A percentile compares a stretch with the other conserved stretches of the same genome.
These are phyloP conservation scores for Eilema depressum DNA, from an alignment of 2,888 invertebrate species.

Conservation along the genomic window DNA sequence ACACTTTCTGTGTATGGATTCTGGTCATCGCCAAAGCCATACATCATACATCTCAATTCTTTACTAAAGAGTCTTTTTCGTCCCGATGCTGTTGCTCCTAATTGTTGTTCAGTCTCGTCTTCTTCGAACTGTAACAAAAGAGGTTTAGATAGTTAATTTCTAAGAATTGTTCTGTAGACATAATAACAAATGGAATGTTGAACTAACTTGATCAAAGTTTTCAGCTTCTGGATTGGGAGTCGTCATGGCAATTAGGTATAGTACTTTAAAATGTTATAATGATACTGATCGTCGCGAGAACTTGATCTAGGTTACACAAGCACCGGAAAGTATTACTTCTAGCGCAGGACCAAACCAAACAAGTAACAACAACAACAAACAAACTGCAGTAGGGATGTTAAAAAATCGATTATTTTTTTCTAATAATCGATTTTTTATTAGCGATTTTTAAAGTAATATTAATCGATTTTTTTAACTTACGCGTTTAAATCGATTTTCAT, in stretches of 20 bases:
- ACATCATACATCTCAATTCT: slow-evolving; percentile 99
- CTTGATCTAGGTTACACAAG: too few species aligned
- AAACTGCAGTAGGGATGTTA: too few species aligned
- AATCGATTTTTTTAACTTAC: too few species aligned
- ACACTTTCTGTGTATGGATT: slow-evolving; percentile 99
- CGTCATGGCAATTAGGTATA: slow-evolving; percentile 57
- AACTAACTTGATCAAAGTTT: slow-evolving; percentile 77
- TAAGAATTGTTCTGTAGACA: background rate
- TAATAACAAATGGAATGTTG: background rate
- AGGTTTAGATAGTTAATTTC: background rate
- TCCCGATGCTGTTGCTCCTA: slow-evolving; percentile 90
- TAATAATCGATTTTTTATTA: too few species aligned
- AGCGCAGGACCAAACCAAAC: too few species aligned
- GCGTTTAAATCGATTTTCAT: too few species aligned
- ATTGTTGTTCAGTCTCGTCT: slow-evolving; percentile 90
- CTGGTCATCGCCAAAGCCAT: slow-evolving; percentile 99
- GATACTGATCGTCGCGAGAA: too few species aligned
- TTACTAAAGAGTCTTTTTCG: slow-evolving; percentile 96
- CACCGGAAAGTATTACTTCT: too few species aligned
- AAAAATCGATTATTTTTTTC: too few species aligned
- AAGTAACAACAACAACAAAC: too few species aligned
- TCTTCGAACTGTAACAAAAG: slow-evolving; percentile 85
- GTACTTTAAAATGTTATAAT: too few species aligned
- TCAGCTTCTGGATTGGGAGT: slow-evolving; percentile 75
- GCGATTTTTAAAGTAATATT: too few species aligned